phyloP scores from a whole-genome alignment of 1,140 invertebrate genomes.

The Trichonephila clavipes region DNA sequence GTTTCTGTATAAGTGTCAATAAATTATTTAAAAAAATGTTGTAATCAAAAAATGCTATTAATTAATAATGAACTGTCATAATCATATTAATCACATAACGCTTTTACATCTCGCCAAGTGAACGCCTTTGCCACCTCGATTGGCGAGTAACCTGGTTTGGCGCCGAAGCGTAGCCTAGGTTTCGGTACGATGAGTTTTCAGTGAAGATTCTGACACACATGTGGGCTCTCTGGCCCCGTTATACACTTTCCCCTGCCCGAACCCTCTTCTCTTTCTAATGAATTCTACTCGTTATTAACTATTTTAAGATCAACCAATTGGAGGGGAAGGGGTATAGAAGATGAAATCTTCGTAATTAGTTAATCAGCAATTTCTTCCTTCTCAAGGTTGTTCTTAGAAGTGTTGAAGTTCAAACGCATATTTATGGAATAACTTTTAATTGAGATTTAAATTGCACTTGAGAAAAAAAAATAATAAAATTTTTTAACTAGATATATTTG shows the following conservation, averaged over 20 bases:
- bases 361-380: not conserved
- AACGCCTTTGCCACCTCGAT: not conserved
- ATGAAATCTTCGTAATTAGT: not conserved
- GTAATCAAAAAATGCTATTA: too few relatives aligned
- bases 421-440: too few relatives aligned
- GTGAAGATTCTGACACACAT: conserved; percentile 6
- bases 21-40: too few relatives aligned
- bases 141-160: conserved; percentile 28
- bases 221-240: not conserved
- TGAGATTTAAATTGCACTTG: too few relatives aligned
- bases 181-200: conserved; percentile 3
- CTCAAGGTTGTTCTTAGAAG: not conserved
- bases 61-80: too few relatives aligned
- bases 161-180: conserved; percentile 20
- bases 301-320: not conserved
- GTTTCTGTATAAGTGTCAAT: too few relatives aligned
- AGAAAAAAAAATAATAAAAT: too few relatives aligned
- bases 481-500: too few relatives aligned
- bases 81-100: too few relatives aligned
- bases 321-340: not conserved
- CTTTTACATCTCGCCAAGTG: not conserved
- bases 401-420: too few relatives aligned
- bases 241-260: not conserved
- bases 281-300: not conserved
- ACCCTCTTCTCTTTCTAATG: not conserved